These are phyloP conservation scores for Arrhamphus sclerolepis DNA, from an alignment of 2,797 vertebrate genomes.

Conservation along the genomic window DNA sequence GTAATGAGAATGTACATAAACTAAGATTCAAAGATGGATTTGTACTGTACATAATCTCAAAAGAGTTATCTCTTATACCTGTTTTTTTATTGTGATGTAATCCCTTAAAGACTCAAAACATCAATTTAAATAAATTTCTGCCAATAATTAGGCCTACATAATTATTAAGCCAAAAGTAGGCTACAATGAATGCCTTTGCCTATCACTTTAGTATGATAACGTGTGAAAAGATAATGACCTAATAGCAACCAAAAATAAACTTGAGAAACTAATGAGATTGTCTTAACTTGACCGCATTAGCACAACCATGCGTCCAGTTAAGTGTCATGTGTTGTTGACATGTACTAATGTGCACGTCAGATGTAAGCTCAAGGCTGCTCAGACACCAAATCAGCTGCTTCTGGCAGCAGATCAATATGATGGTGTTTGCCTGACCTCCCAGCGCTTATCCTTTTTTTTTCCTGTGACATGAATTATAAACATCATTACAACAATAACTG, in stretches of 20 bases:
- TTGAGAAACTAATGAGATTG: conserved; percentile 10
- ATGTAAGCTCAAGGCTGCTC: conserved; percentile 25
- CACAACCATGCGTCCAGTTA: conserved; percentile 14
- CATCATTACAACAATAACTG: conserved; percentile 21
- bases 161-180: conserved; percentile 4
- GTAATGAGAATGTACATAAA: conserved; percentile 7
- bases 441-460: conserved; percentile 34
- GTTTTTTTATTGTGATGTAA: too few species aligned
- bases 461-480: conserved; percentile 67
- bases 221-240: conserved; percentile 1
- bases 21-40: conserved; percentile 5
- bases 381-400: conserved; percentile 23
- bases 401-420: conserved; percentile 53
- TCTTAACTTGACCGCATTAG: conserved; percentile 9
- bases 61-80: too few species aligned
- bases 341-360: conserved; percentile 16
- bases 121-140: background rate
- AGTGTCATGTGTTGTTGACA: conserved; percentile 6
- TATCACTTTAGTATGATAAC: too few species aligned
- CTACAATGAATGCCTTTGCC: background rate
- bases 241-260: conserved; percentile 20
- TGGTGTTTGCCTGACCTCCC: conserved; percentile 26
- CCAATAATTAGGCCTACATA: conserved; percentile 6
- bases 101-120: background rate
- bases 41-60: background rate